Percentiles rank a stretch among this genome's conserved stretches.
Conservation (phyloP, 30 jellyfish, hydroid and myxozoan genomes). For the Cassiopea andromeda region DNA sequence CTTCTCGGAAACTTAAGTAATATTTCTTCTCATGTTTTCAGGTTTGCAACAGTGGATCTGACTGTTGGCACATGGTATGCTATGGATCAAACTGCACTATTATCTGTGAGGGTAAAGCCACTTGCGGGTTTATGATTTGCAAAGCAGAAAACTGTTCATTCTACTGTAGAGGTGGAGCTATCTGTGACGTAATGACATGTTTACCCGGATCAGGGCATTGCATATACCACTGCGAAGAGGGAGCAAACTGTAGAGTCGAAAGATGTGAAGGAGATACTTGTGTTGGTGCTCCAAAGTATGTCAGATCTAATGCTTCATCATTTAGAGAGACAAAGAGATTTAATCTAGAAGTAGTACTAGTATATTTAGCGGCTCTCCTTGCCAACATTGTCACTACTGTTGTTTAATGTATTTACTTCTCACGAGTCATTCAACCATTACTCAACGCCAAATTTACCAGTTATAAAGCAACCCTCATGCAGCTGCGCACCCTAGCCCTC, state of each 20-base stretch:
- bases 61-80: constrained; percentile 67
- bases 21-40: neutral
- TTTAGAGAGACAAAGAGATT: neutral
- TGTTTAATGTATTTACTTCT: neutral
- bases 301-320: neutral
- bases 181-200: constrained; percentile 60
- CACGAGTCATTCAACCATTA: too few relatives aligned
- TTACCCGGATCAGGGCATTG: constrained; percentile 43
- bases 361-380: neutral
- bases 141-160: constrained; percentile 45
- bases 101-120: constrained; percentile 22
- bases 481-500: too few relatives aligned
- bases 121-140: constrained; percentile 58
- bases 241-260: constrained; percentile 43
- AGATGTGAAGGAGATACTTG: constrained; percentile 45
- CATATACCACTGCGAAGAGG: constrained; percentile 43
- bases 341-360: neutral
- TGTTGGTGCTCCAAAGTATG: constrained; percentile 36
- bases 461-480: too few relatives aligned
- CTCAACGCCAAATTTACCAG: too few relatives aligned
- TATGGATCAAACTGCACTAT: constrained; percentile 63
- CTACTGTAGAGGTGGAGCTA: constrained; percentile 35
- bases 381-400: neutral
- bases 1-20: neutral
- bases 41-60: constrained; percentile 58